These are phyloP conservation scores for Cryptomyrus ogoouensis DNA, from an alignment of 2,113 vertebrate genomes.

Conservation along the genomic window DNA sequence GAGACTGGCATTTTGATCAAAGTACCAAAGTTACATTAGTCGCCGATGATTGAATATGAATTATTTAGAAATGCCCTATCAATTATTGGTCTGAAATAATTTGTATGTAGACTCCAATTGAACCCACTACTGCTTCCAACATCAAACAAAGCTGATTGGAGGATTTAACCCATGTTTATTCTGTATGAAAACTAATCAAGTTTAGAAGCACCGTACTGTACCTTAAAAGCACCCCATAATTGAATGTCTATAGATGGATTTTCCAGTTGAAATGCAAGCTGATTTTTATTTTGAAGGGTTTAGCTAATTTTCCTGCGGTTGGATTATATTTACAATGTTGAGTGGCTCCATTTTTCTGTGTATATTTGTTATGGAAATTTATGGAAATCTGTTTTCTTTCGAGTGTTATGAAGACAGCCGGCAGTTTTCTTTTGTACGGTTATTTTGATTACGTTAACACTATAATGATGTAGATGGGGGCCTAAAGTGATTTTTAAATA, in stretches of 20 bases:
- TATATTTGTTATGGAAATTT: constrained; percentile 24
- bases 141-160: constrained; percentile 18
- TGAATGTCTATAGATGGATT: constrained; percentile 13
- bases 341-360: constrained; percentile 4
- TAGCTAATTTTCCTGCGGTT: background rate
- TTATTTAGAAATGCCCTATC: background rate
- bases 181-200: constrained; percentile 23
- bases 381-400: constrained; percentile 19
- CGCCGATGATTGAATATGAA: background rate
- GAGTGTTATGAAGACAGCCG: background rate
- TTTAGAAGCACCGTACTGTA: constrained; percentile 14
- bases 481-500: background rate
- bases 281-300: constrained; percentile 5
- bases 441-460: constrained; percentile 11
- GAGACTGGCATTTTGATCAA: background rate
- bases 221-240: constrained; percentile 5
- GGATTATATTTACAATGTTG: constrained; percentile 20
- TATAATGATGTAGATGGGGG: background rate
- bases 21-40: background rate
- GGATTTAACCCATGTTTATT: constrained; percentile 26
- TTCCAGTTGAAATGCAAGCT: background rate
- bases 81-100: background rate
- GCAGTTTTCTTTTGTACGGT: constrained; percentile 16
- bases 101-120: constrained; percentile 31
- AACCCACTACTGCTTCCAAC: constrained; percentile 14